Conservation (phyloP, 2,113 vertebrate species). For the Prionailurus viverrinus region DNA sequence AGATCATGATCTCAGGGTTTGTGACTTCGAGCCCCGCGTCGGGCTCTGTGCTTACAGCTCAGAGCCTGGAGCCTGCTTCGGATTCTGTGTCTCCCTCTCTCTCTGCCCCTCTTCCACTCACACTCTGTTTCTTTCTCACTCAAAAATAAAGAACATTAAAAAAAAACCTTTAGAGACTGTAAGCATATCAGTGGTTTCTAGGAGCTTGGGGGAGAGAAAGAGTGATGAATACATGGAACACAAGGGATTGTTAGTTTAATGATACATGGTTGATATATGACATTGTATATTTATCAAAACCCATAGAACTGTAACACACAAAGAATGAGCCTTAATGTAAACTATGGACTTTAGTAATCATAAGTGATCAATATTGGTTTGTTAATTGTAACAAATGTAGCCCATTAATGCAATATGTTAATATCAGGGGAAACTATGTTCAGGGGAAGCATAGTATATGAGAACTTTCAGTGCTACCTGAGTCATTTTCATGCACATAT, state of each 20-base stretch:
- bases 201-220: too few relatives aligned
- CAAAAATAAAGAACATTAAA: too few relatives aligned
- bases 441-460: not conserved
- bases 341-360: not conserved
- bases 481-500: not conserved
- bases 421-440: not conserved
- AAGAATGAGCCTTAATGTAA: not conserved
- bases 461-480: not conserved
- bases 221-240: not conserved
- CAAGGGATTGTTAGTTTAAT: not conserved
- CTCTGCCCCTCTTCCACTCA: too few relatives aligned
- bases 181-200: not conserved
- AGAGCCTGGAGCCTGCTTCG: too few relatives aligned
- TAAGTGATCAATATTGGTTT: not conserved
- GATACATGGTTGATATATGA: not conserved
- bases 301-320: not conserved
- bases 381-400: not conserved
- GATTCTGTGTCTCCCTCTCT: too few relatives aligned
- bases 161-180: not conserved
- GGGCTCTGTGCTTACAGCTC: too few relatives aligned
- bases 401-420: not conserved
- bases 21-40: too few relatives aligned
- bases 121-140: too few relatives aligned
- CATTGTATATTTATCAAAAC: not conserved
- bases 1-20: too few relatives aligned